A percentile compares a stretch with the other conserved stretches of the same genome.
Conservation (phyloP, 1,140 invertebrate species). For the Acarapis woodi region DNA sequence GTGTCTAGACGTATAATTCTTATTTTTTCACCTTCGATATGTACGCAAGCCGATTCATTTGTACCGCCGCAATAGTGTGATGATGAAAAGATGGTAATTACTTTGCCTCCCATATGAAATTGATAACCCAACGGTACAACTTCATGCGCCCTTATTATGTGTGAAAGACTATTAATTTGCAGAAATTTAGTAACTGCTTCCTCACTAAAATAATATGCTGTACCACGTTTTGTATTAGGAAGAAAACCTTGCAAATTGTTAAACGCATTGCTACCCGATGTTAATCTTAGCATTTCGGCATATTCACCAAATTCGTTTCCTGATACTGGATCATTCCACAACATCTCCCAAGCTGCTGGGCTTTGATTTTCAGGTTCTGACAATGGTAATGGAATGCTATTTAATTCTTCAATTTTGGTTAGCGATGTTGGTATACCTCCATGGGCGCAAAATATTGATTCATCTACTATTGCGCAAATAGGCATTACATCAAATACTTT, state of each 20-base stretch:
- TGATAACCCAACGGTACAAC: conserved; percentile 19
- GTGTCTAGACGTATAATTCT: conserved; percentile 27
- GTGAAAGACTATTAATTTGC: conserved; percentile 27
- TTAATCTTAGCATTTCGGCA: conserved; percentile 3
- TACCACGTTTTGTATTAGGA: conserved; percentile 31
- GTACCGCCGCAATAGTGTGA: conserved; percentile 31
- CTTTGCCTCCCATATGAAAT: conserved; percentile 26
- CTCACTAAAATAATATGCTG: conserved; percentile 35
- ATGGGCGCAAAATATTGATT: conserved; percentile 37
- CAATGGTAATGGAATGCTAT: conserved; percentile 30
- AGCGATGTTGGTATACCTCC: conserved; percentile 35
- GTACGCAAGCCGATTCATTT: conserved; percentile 33
- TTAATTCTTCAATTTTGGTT: conserved; percentile 20
- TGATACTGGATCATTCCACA: conserved; percentile 39
- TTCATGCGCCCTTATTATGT: conserved; percentile 39
- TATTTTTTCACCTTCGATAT: conserved; percentile 25
- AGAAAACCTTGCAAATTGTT: conserved; percentile 27
- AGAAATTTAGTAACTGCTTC: conserved; percentile 33
- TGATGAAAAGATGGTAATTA: conserved; percentile 36
- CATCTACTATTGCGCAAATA: conserved; percentile 33
- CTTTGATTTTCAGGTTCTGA: conserved; percentile 28
- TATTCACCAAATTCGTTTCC: conserved; percentile 7
- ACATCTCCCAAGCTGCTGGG: conserved; percentile 35
- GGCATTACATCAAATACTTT: conserved; percentile 34
- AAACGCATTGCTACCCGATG: conserved; percentile 1